phyloP scores from a whole-genome alignment of 1,140 invertebrate genomes.

The Drosophila mayri region DNA sequence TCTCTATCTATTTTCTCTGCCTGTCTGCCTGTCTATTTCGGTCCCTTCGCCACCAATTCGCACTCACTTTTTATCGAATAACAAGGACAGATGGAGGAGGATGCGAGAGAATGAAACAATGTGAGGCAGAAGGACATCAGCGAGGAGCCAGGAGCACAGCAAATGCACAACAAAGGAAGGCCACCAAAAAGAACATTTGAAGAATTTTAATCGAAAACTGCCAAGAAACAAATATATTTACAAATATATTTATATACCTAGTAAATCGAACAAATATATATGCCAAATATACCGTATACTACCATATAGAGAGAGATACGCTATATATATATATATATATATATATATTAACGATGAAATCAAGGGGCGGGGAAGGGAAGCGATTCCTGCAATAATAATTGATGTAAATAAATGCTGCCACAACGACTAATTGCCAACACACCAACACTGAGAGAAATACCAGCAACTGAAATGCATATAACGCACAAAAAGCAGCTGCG shows the following conservation, averaged over 20 bases:
- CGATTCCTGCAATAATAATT: conserved; percentile 56
- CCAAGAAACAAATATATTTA: conserved; percentile 63
- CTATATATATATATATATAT: conserved; percentile 13
- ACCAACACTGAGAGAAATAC: conserved; percentile 38
- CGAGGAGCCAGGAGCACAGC: conserved; percentile 36
- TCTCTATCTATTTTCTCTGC: not conserved
- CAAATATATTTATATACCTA: conserved; percentile 56
- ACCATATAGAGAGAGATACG: conserved; percentile 27
- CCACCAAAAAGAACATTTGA: conserved; percentile 58
- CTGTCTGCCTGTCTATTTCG: conserved; percentile 12
- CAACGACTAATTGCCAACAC: conserved; percentile 22
- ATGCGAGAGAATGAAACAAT: conserved; percentile 26
- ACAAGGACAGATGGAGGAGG: conserved; percentile 15
- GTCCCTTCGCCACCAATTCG: conserved; percentile 2
- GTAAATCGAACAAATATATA: conserved; percentile 19
- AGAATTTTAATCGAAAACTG: conserved; percentile 82
- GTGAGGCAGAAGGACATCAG: conserved; percentile 20
- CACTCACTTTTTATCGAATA: not conserved
- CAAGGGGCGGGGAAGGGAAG: conserved; percentile 1
- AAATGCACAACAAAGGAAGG: conserved; percentile 37
- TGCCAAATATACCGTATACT: conserved; percentile 28
- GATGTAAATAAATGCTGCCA: conserved; percentile 80
- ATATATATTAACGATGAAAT: conserved; percentile 17
- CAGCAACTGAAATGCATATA: conserved; percentile 53
- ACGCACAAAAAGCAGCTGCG: conserved; percentile 47